Evolutionary conservation across 2,113 vertebrate species (phyloP), one percentile per base, ranked within the genome.

Genomic region (Panthera tigris): DNA sequence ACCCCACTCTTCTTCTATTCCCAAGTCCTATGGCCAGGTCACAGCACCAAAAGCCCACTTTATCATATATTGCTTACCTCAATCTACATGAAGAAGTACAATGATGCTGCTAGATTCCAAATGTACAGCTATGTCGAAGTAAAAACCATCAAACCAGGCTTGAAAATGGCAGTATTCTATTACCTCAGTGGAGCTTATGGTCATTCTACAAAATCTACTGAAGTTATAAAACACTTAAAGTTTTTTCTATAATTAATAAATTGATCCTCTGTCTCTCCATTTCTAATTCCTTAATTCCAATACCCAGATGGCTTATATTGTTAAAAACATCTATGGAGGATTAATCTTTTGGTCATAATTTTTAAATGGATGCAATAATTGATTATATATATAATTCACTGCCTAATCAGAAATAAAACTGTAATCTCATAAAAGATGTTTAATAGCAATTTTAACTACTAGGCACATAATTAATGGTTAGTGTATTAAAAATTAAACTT

Each of bases 341-440:
- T 98, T 98, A 97, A 97, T 89, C 95, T 89, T 96, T 97, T 98
- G 94, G 89, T 97, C 97, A 95, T 94, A 97, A 98, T 98, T 98
- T 98, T 98, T 0, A 97, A 98, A 89, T 95, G 16, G 98, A 97
- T 97, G 5, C 27, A 97, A 84, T 98, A 97, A 96, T 97, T 97
- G 89, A 97, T 97, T 97, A 97, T 95, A 93, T 97, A 52, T 91
- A 95, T 71, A 79, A 94, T 94, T 96, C 94, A 94, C 80, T 87
- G 95, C 78, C 89, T 97, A 98, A 98, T 97, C 93, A 96, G 82
- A 97, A 98, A 92, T 94, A 55, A 90, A 96, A 92, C 76, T 94
- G 95, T 89, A 98, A 98, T 98, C 91, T 76, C 89, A 80, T 97
- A 92, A 98, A 97, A 97, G 66, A 90, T 85, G 66, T 97, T 97